phyloP scores from a whole-genome alignment of 2,888 invertebrate genomes.

The Belgica antarctica region DNA sequence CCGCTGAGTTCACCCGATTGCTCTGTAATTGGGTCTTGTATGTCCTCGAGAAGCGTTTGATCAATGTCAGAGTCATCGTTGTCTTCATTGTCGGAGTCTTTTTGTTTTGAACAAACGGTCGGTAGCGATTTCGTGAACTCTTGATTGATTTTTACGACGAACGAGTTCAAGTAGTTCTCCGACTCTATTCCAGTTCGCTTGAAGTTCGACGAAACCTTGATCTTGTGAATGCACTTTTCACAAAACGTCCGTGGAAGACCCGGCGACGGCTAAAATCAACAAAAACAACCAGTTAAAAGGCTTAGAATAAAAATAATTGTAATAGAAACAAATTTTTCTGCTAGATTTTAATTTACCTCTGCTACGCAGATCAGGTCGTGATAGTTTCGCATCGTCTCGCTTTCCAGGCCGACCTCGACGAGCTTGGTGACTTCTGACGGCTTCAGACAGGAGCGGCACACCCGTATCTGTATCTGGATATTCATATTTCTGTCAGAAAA shows the following conservation, averaged over 20 bases:
- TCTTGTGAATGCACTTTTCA: slow-evolving; percentile 48
- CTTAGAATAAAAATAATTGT: background rate
- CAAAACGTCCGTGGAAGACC: slow-evolving; percentile 50
- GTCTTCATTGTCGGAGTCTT: background rate
- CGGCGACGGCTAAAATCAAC: background rate
- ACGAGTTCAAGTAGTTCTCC: slow-evolving; percentile 14
- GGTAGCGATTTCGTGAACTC: slow-evolving; percentile 31
- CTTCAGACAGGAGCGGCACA: slow-evolving; percentile 2
- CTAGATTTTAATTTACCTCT: background rate
- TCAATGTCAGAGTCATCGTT: slow-evolving; percentile 22
- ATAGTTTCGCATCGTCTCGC: background rate
- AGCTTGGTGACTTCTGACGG: background rate
- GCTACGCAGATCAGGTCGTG: background rate
- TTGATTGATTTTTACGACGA: slow-evolving; percentile 26
- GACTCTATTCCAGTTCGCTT: slow-evolving; percentile 45
- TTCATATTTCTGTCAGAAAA: slow-evolving; percentile 5
- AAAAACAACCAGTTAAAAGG: background rate
- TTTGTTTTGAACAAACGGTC: background rate
- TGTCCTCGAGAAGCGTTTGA: background rate
- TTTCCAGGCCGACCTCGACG: background rate
- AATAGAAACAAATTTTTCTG: background rate
- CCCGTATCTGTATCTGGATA: slow-evolving; percentile 7
- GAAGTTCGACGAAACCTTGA: slow-evolving; percentile 49
- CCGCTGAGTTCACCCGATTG: background rate
- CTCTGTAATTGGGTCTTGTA: background rate